Percentiles rank a stretch among this genome's conserved stretches.
phyloP scores from a whole-genome alignment of 92 coral and sea anemone genomes.

The Meandrina meandrites region DNA sequence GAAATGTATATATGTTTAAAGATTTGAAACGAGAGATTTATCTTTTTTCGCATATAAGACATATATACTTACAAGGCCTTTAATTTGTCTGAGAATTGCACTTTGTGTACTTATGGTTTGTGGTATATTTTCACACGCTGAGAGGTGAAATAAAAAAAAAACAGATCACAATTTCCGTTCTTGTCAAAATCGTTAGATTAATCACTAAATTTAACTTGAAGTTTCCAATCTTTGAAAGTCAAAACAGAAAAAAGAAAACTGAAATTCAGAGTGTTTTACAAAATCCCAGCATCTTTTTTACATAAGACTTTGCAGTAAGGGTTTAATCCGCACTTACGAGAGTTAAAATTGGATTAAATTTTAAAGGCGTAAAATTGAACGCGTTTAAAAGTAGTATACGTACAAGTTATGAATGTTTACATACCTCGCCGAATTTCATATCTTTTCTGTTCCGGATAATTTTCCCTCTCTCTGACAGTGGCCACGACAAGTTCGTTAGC shows the following conservation, averaged over 20 bases:
- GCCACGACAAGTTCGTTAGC: neutral
- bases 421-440: neutral
- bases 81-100: neutral
- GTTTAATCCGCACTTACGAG: neutral
- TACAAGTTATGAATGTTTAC: conserved; percentile 27
- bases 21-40: neutral
- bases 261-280: too few species aligned
- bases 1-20: neutral
- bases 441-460: neutral
- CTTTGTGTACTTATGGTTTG: neutral
- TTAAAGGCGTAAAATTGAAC: neutral
- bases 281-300: neutral
- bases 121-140: neutral
- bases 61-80: too few species aligned
- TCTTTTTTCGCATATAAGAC: neutral
- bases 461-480: neutral
- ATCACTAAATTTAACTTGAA: conserved; percentile 7
- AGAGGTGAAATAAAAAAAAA: conserved; percentile 7
- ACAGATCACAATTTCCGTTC: neutral
- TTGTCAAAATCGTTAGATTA: neutral
- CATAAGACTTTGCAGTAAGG: neutral
- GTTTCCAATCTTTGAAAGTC: neutral
- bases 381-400: neutral
- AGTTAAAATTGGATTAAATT: conserved; percentile 3
- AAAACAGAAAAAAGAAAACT: neutral